Conservation (phyloP, 2,888 invertebrate species). For the Fragum fragum region DNA sequence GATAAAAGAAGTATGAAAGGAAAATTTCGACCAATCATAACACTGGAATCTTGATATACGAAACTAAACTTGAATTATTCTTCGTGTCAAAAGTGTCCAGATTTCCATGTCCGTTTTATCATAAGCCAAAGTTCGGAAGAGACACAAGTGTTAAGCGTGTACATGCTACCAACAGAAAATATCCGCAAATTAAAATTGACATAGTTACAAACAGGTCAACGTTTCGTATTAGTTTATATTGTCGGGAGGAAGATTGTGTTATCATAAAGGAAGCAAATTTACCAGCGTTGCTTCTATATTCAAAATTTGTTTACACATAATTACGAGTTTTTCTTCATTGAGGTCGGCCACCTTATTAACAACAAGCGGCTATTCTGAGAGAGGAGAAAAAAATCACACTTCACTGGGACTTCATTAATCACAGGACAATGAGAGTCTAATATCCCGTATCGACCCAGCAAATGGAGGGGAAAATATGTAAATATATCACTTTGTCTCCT, state of each 20-base stretch:
- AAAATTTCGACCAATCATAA: no score
- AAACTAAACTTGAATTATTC: no score
- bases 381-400: neutral
- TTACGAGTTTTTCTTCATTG: neutral
- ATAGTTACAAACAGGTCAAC: no score
- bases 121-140: no score
- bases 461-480: conserved; percentile 1
- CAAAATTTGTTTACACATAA: neutral
- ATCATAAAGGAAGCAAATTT: neutral
- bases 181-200: no score
- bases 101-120: no score
- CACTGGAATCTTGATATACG: no score
- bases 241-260: neutral
- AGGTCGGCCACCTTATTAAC: neutral
- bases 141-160: no score
- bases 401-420: neutral
- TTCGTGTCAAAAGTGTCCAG: no score
- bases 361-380: neutral
- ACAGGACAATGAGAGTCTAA: conserved; percentile 1
- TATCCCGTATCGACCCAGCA: conserved; percentile 3
- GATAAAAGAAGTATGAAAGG: no score
- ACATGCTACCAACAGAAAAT: no score
- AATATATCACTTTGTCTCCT: conserved; percentile 2
- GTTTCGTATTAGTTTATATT: no score
- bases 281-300: neutral